Evolutionary conservation across 2,888 invertebrate species (phyloP), one percentile per base, ranked within the genome.

Genomic region (Agapostemon virescens): DNA sequence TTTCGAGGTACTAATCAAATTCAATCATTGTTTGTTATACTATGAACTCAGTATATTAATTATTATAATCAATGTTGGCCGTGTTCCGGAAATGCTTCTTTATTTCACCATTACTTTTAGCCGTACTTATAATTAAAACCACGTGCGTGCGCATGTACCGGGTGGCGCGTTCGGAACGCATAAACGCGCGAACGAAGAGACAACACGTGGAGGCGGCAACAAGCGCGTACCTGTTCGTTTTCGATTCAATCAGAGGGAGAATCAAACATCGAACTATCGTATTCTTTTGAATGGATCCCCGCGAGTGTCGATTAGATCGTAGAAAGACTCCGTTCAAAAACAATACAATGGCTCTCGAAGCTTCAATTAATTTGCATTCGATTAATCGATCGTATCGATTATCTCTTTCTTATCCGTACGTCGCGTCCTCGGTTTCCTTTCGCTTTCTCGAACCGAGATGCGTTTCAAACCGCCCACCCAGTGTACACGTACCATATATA

Each of bases 1-100:
- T 95, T 97, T 96, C 95, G 97, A 97, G 97, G 97, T 97, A 97
- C 94, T 91, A 90, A 88, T 89, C 90, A 92, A 63, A 90, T 88
- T 82, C 88, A 90, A 90, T 90, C 89, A 91, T 89, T 91, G 90
- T 92, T 90, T 90, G 90, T 91, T 90, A 91, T 88, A 89, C 83
- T 88, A 89, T 84, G 87, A 88, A 84, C 89, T 88, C 88, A 86
- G 87, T 90, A 90, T 90, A 90, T 88, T 90, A 88, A 89, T 85
- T 87, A 90, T 36, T 85, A 84, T 88, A 88, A 86, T 90, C 88
- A 91, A 83, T 92, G 91, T 91, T 92, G 90, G 91, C 90, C 90
- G 90, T 91, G 90, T 91, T 90, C 90, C 92, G 90, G 90, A 92
- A 90, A 90, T 89, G 91, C 91, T 92, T 91, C 82, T 88, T 88